Evolutionary conservation across 2,113 vertebrate genomes (phyloP), one percentile per base, ranked within the genome.

Genomic region (Ammodytes dubius): DNA sequence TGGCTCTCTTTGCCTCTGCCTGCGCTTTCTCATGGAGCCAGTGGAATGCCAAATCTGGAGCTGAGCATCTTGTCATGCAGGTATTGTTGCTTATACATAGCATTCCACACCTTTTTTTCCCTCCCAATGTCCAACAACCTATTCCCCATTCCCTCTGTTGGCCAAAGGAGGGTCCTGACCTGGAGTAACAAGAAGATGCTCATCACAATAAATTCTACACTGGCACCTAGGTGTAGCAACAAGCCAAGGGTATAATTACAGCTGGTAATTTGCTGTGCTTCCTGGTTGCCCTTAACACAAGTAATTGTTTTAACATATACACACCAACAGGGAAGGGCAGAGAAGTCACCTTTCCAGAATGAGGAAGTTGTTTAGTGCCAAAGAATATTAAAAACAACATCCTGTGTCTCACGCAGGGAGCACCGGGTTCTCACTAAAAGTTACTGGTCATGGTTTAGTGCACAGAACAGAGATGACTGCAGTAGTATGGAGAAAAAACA

Each of bases 21-120:
- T 96, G 96, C 60, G 95, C 96, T 0, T 99, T 99, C 84, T 85
- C 94, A 0, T 94, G 96, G 96, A 99, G 97, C 94, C 96, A 93
- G 68, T 99, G 98, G 98, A 99, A 99, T 17, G 10, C 76, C 15
- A 46, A 75, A 15, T 96, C 95, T 56, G 93, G 93, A 7, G 77
- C 89, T 4, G 91, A 95, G 4, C 91, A 94, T 46, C 75, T 97
- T 0, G 72, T 98, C 39, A 72, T 99, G 77, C 95, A 97, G 98
- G 97, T 98, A 91, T 1, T 69, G 14, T 57, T 3, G 9, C 42
- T 54, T 59, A 49, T 42, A 4, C n/a, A 53, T 17, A 5, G 49
- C 19, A n/a, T 63, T 67, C 10, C 6, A 43, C 0, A 13, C 14
- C 1, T 9, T 54, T 4, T 40, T 13, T 13, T 39, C 45, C 6